These are phyloP conservation scores for Nothocercus nigrocapillus DNA, from an alignment of 2,113 vertebrate genomes.

Conservation along the genomic window DNA sequence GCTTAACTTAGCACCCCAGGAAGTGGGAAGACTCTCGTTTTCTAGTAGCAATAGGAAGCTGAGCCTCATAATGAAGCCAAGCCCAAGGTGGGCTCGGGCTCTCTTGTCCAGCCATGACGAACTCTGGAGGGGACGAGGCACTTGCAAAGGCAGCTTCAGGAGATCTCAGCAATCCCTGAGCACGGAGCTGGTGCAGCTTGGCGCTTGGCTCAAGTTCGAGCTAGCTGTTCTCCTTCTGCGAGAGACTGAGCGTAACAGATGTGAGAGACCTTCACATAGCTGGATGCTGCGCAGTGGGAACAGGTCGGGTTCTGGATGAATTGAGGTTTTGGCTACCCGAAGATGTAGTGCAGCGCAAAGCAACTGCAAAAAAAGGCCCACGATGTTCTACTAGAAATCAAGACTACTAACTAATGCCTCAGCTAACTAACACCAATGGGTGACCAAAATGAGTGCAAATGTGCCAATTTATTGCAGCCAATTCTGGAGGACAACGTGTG, in stretches of 20 bases:
- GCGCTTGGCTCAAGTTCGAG: not conserved
- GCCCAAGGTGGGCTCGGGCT: not conserved
- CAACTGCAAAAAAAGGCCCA: not conserved
- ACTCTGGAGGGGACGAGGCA: not conserved
- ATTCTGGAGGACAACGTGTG: not conserved
- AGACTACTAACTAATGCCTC: not conserved
- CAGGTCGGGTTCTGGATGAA: not conserved
- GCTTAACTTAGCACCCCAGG: not conserved
- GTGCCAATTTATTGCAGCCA: not conserved
- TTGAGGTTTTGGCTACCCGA: not conserved
- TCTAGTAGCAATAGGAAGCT: not conserved
- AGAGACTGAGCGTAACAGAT: not conserved
- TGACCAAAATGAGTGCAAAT: not conserved
- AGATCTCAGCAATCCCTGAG: not conserved
- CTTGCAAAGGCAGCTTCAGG: not conserved
- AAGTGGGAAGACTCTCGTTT: conserved; percentile 8
- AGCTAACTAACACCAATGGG: not conserved
- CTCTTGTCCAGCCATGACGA: not conserved
- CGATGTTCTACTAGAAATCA: not conserved
- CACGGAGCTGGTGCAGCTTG: accelerated
- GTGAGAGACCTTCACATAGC: not conserved
- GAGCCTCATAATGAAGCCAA: not conserved
- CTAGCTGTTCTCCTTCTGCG: not conserved
- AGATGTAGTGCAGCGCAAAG: not conserved
- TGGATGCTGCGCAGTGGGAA: not conserved